Percentiles rank a stretch among this genome's conserved stretches.
Conservation (phyloP, 2,113 vertebrate species). For the Dascyllus trimaculatus region DNA sequence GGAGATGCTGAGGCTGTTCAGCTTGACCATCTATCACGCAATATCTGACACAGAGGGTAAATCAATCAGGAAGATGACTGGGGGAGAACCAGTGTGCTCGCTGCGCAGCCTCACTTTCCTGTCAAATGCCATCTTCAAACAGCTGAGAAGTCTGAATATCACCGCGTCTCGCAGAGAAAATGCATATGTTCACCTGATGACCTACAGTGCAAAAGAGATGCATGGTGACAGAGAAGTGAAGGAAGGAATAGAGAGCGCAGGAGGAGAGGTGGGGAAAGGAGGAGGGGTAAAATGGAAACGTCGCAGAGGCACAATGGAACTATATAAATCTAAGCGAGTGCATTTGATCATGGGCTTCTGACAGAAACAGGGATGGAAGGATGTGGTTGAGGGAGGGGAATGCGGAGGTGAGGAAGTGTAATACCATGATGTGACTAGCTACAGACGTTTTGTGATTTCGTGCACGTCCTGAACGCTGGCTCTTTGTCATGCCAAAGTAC, state of each 20-base stretch:
- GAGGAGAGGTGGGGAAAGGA: conserved; percentile 8
- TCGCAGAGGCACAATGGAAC: conserved; percentile 63
- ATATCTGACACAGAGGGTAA: conserved; percentile 46
- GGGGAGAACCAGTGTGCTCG: conserved; percentile 10
- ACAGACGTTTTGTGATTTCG: conserved; percentile 71
- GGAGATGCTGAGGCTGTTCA: conserved; percentile 37
- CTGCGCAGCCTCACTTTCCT: conserved; percentile 1
- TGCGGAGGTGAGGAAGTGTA: conserved; percentile 51
- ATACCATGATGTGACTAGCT: conserved; percentile 63
- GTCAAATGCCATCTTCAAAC: conserved; percentile 56
- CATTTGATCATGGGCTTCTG: conserved; percentile 71
- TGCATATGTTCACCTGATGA: conserved; percentile 62
- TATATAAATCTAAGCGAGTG: conserved; percentile 73
- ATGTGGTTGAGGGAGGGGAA: conserved; percentile 31
- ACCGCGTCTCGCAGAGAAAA: conserved; percentile 48
- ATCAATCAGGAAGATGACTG: conserved; percentile 65
- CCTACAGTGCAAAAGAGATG: conserved; percentile 26
- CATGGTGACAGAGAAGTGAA: conserved; percentile 34
- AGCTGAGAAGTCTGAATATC: conserved; percentile 60
- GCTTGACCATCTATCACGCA: conserved; percentile 62
- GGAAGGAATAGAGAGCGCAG: conserved; percentile 20
- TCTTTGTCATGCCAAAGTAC: conserved; percentile 78
- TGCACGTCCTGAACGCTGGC: conserved; percentile 71
- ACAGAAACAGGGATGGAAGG: conserved; percentile 67
- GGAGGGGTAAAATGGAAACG: conserved; percentile 58